Evolutionary conservation across 2,888 invertebrate genomes (phyloP), one percentile per base, ranked within the genome.

Genomic region (Diaprepes abbreviatus): DNA sequence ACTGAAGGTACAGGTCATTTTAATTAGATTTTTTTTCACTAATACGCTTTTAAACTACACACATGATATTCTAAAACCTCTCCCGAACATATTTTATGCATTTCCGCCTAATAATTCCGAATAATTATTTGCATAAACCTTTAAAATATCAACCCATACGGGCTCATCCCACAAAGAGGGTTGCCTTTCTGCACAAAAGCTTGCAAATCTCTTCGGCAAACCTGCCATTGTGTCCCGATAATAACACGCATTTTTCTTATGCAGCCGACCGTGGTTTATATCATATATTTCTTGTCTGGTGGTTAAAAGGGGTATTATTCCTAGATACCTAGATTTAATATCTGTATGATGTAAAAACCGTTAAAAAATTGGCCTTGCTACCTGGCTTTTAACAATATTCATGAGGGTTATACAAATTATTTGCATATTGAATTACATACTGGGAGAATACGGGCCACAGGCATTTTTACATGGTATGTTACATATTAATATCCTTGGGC

Each of bases 181-280:
- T 28, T 40, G 19, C 54, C 31, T 14, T 40, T 38, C 57, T 14
- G 68, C 45, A 63, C 60, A 67, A 76, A 70, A 77, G 78, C 74
- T 73, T 74, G 75, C 77, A 79, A 79, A 79, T 79, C 79, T 79
- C 77, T 77, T 78, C 73, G 73, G 79, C 80, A 80, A 80, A 80
- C 82, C 81, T 82, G 79, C 83, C 79, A 81, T 83, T 83, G 82
- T 83, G 74, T 78, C 75, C 74, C 79, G 81, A 83, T 83, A 84
- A 83, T 83, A 82, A 83, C 83, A 83, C 82, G 79, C 83, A 85
- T 85, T 84, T 85, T 85, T 84, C 84, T 85, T 84, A 83, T 83
- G 83, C 85, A 85, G 81, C 80, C 83, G 84, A 85, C 83, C 85
- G 83, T 85, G 84, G 83, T 84, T 85, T 85, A 85, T 85, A 84